Evolutionary conservation across 1,140 invertebrate species (phyloP), one percentile per base, ranked within the genome.

Genomic region (Antheraea mylitta): DNA sequence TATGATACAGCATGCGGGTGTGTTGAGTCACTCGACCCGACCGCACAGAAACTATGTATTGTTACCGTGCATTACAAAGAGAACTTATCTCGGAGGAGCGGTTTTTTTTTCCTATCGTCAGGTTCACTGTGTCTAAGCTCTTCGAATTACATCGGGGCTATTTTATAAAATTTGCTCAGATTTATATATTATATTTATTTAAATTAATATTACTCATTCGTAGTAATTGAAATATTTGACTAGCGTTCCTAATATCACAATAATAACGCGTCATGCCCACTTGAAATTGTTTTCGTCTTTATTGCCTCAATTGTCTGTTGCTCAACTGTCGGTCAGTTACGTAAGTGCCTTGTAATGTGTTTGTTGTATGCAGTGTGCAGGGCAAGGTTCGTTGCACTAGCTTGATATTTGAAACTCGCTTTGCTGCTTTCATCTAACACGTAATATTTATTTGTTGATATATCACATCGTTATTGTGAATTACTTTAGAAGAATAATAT

Each of bases 261-360:
- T 82, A 82, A 85, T 80, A 78, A 75, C 78, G 80, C 79, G 79
- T 80, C 75, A 72, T 73, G 74, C 60, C 79, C 77, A 80, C 79
- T 82, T 79, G 71, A 80, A 70, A 78, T 70, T 78, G 78, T 82
- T 89, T 82, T 84, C 78, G 74, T 82, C 75, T 86, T 81, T 82
- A 82, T 86, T 80, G 80, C 74, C 72, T 85, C 85, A 84, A 89
- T 86, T 87, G 83, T 83, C 79, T 81, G 80, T 88, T 87, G 82
- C 80, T 82, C 81, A 80, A 84, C 77, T 75, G 76, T 67, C 62
- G 68, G 73, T 73, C 58, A 60, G 73, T 86, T 87, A 84, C 85
- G 81, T 81, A 87, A 87, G 78, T 77, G 66, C 68, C 77, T 83
- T 80, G 76, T 83, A 79, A 79, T 75, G 71, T 76, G 53, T 67